Evolutionary conservation across 1,140 invertebrate genomes (phyloP), one percentile per base, ranked within the genome.

Genomic region (Aricia agestis): DNA sequence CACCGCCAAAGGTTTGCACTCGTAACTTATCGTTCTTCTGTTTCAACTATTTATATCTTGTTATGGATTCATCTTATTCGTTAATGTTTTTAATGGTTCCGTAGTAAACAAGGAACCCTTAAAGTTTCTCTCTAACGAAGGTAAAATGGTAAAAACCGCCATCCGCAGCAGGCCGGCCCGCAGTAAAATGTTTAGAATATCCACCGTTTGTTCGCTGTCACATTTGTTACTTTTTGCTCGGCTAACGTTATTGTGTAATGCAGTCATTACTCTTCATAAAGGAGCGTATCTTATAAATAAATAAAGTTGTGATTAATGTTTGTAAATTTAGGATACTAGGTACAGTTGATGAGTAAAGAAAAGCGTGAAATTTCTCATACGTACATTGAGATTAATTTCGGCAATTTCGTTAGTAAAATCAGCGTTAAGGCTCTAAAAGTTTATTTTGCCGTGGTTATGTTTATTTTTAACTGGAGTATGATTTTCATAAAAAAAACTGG

Each of bases 181-280:
- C 79, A 88, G 84, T 88, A 88, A 88, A 86, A 88, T 86, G 84
- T 81, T 84, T 85, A 86, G 84, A 85, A 86, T 85, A 80, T 83
- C 78, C 80, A 77, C 81, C 82, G 85, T 80, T 83, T 84, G 81
- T 86, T 85, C 75, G 75, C 61, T 78, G 74, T 77, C 76, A 42
- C 78, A 78, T 85, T 85, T 82, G 78, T 81, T 78, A 80, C 81
- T 80, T 81, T 82, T 82, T 82, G 77, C 72, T 25, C 19, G 6
- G 59, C 59, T 17, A 63, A 63, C 59, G 18, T 25, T 63, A 63
- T 59, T 18, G 58, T 63, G 59, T 19, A 19, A 63, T 25, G 18
- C 18, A 63, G 18, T 63, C 59, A 63, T 63, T 63, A 63, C 19
- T 63, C 59, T 63, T 63, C 19, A 63, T 63, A 63, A 63, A 63